Evolutionary conservation across 2,797 vertebrate species (phyloP).

Genomic region (Epinephelus awoara): DNA sequence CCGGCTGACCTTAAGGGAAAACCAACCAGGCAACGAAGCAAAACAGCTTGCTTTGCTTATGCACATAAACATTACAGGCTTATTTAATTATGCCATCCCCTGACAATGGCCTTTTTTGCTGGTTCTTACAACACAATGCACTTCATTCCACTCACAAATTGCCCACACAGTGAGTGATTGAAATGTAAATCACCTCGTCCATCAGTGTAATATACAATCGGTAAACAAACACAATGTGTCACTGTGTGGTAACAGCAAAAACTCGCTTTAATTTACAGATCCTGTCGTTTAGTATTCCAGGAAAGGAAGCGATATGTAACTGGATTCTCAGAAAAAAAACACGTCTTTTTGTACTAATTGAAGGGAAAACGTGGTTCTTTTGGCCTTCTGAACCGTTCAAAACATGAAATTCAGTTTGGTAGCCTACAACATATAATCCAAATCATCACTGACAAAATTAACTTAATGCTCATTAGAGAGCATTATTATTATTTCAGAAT

Average conservation of each 20-base stretch:
- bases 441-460: not conserved
- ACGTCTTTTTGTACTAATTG: conserved; percentile 7
- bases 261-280: conserved; percentile 5
- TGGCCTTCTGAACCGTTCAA: not conserved
- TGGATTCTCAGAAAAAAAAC: not conserved
- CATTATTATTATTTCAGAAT: no score
- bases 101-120: conserved; percentile 53
- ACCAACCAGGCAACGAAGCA: conserved; percentile 59
- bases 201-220: conserved; percentile 42
- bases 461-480: no score
- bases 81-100: conserved; percentile 77
- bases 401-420: not conserved
- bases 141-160: conserved; percentile 61
- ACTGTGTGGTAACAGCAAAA: conserved; percentile 19
- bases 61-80: conserved; percentile 74
- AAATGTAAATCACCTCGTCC: conserved; percentile 66
- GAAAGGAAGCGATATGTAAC: not conserved
- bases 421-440: not conserved
- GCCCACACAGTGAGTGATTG: conserved; percentile 66
- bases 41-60: conserved; percentile 70
- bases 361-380: not conserved
- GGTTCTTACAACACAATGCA: conserved; percentile 64
- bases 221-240: conserved; percentile 50
- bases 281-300: conserved; percentile 6
- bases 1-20: conserved; percentile 73